A percentile compares a stretch with the other conserved stretches of the same genome.
phyloP scores from a whole-genome alignment of 2,888 invertebrate species.

The Pasiphila rectangulata region DNA sequence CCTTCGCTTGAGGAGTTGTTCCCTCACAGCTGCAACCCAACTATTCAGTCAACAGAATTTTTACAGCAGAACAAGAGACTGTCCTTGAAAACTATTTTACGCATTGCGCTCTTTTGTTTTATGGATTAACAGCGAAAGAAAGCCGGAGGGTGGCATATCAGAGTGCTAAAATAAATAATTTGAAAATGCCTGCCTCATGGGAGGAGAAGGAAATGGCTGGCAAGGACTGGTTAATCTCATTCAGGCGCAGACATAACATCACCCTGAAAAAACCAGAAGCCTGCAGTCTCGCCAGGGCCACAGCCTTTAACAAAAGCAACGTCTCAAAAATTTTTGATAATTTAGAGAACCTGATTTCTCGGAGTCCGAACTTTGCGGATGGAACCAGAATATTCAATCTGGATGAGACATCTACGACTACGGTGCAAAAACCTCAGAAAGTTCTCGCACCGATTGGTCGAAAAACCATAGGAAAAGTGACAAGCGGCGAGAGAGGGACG shows the following conservation, averaged over 20 bases:
- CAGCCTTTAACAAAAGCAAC: not conserved
- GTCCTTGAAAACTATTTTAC: not conserved
- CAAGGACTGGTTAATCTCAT: not conserved
- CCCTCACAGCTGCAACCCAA: not conserved
- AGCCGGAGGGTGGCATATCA: not conserved
- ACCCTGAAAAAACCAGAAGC: not conserved
- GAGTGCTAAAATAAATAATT: not conserved
- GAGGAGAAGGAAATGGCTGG: not conserved
- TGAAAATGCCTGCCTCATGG: not conserved
- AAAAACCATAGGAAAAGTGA: conserved; percentile 21
- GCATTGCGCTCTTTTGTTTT: not conserved
- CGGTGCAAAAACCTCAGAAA: not conserved
- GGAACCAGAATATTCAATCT: not conserved
- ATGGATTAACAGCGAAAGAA: not conserved
- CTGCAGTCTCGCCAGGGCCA: not conserved
- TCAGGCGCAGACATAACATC: not conserved
- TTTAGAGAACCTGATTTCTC: not conserved
- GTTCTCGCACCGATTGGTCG: not conserved
- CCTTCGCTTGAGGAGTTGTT: too few species aligned
- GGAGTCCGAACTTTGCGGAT: not conserved
- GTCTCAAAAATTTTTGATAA: not conserved
- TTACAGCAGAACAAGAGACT: not conserved
- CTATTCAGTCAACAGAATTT: not conserved
- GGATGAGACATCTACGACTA: not conserved
- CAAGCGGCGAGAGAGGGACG: conserved; percentile 46